These are phyloP conservation scores for Dromas ardeola DNA, from an alignment of 2,113 vertebrate species.

Conservation along the genomic window DNA sequence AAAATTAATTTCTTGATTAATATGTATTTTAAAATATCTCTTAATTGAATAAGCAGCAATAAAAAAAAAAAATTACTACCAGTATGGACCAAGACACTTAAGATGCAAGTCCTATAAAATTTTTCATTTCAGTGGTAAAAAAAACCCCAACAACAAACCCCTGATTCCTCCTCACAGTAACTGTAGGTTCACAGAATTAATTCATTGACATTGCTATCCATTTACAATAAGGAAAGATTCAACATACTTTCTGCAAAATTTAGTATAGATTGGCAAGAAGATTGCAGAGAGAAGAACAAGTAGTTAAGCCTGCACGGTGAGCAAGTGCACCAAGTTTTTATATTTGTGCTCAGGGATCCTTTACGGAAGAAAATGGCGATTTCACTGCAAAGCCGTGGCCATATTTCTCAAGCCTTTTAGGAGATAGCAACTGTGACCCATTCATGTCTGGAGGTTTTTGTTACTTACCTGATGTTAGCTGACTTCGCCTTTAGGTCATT, in stretches of 20 bases:
- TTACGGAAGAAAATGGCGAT: background rate
- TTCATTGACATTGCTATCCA: background rate
- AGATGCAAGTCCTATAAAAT: background rate
- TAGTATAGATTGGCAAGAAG: background rate
- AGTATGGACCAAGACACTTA: background rate
- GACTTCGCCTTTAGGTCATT: conserved; percentile 93
- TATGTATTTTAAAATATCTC: background rate
- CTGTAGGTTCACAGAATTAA: background rate
- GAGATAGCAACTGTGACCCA: background rate
- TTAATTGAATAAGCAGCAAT: background rate
- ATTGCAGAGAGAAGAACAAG: background rate
- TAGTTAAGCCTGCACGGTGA: background rate
- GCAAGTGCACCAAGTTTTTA: background rate
- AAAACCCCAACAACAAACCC: background rate
- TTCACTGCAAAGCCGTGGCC: background rate
- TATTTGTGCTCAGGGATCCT: background rate
- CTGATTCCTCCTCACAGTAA: background rate
- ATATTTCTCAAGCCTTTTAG: background rate
- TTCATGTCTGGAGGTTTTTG: background rate
- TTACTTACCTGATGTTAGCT: conserved; percentile 87
- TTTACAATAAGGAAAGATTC: background rate
- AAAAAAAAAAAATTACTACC: background rate
- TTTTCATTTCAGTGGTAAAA: background rate
- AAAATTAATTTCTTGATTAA: background rate
- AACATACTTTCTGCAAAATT: background rate